A percentile compares a stretch with the other conserved stretches of the same genome.
These are phyloP conservation scores for Drosophila ohnishii DNA, from an alignment of 1,140 invertebrate genomes.

Conservation along the genomic window DNA sequence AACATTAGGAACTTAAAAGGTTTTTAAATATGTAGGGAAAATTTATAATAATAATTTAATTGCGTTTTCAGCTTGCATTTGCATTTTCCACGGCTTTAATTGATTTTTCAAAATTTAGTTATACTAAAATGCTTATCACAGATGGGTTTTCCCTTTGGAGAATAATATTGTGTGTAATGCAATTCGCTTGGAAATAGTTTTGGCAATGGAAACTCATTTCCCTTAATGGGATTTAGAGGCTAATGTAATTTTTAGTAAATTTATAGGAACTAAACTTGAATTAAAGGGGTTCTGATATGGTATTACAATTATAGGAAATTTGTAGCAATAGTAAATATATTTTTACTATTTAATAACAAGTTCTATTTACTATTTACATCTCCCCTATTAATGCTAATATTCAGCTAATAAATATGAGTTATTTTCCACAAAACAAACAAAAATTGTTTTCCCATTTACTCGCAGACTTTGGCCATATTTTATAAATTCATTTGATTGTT, in stretches of 20 bases:
- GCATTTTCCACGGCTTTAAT: not conserved
- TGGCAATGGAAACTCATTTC: not conserved
- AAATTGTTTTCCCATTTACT: slow-evolving; percentile 4
- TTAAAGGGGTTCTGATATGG: not conserved
- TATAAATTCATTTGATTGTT: slow-evolving; percentile 55
- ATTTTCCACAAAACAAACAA: not conserved
- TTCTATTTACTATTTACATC: not conserved
- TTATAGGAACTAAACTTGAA: not conserved
- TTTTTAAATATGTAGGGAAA: not conserved
- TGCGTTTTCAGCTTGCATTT: not conserved
- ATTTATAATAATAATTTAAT: not conserved
- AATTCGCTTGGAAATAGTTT: not conserved
- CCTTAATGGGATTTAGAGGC: not conserved
- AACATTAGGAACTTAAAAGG: not conserved
- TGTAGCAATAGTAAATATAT: too few species aligned
- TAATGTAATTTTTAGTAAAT: not conserved
- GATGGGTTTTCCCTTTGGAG: not conserved
- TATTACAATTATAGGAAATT: not conserved
- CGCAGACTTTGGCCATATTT: slow-evolving; percentile 1
- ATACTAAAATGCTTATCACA: not conserved
- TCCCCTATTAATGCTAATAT: not conserved
- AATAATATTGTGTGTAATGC: not conserved
- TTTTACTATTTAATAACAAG: not conserved
- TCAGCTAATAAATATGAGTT: not conserved
- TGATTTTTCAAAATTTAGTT: slow-evolving; percentile 7